A percentile compares a stretch with the other conserved stretches of the same genome.
These are phyloP conservation scores for Leptinotarsa texana DNA, from an alignment of 1,140 invertebrate species.

Conservation along the genomic window DNA sequence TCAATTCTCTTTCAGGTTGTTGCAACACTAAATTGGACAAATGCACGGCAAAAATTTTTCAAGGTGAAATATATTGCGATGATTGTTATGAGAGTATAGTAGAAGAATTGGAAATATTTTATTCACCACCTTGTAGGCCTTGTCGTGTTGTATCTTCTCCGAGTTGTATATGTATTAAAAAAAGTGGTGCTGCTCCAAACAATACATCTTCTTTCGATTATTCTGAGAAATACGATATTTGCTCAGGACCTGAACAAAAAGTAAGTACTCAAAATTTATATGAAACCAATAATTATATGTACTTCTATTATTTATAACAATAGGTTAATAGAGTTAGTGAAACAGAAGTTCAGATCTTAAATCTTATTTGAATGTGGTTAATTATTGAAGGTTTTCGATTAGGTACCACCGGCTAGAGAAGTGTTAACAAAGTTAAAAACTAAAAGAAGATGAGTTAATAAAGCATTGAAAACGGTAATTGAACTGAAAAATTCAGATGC, in stretches of 20 bases:
- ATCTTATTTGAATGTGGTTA: too few relatives aligned
- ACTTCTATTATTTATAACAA: too few relatives aligned
- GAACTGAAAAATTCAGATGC: too few relatives aligned
- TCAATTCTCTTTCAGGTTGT: slow-evolving; percentile 44
- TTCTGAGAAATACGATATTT: slow-evolving; percentile 25
- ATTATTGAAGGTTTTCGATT: too few relatives aligned
- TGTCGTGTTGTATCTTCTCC: slow-evolving; percentile 39
- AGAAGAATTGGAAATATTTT: slow-evolving; percentile 35
- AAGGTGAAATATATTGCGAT: slow-evolving; percentile 54
- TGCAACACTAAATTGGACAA: slow-evolving; percentile 52
- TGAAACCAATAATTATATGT: background rate
- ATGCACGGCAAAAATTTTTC: slow-evolving; percentile 48
- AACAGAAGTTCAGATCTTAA: too few relatives aligned
- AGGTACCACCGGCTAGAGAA: too few relatives aligned
- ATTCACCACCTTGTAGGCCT: slow-evolving; percentile 29
- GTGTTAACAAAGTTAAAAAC: too few relatives aligned
- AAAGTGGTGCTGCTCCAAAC: background rate
- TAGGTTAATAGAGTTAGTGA: too few relatives aligned
- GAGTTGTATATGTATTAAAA: slow-evolving; percentile 34
- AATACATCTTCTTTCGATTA: background rate
- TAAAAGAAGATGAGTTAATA: too few relatives aligned
- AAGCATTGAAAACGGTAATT: too few relatives aligned
- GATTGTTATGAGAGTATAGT: slow-evolving; percentile 36
- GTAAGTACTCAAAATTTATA: slow-evolving; percentile 11
- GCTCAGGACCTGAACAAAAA: slow-evolving; percentile 29